phyloP scores from a whole-genome alignment of 1,140 invertebrate genomes.

The Listronotus bonariensis region DNA sequence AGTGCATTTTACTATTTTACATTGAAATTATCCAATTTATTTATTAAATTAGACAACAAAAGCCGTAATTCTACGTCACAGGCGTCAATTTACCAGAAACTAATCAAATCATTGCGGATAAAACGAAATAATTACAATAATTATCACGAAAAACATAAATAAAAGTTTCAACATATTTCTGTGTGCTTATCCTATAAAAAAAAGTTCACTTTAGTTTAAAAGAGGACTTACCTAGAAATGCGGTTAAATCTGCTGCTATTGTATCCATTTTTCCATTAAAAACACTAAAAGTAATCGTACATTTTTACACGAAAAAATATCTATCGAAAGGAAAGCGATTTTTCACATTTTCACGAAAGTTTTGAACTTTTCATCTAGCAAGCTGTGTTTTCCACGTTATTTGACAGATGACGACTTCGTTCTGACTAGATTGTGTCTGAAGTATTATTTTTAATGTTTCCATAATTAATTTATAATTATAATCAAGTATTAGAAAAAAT shows the following conservation, averaged over 20 bases:
- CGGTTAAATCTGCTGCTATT: constrained; percentile 47
- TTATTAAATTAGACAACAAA: constrained; percentile 32
- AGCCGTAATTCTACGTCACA: constrained; percentile 14
- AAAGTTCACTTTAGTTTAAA: constrained; percentile 3
- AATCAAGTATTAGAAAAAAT: too few relatives aligned
- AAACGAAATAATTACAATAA: constrained; percentile 11
- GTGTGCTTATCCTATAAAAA: constrained; percentile 12
- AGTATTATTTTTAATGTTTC: too few relatives aligned
- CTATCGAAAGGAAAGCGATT: constrained; percentile 26
- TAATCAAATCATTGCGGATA: constrained; percentile 10
- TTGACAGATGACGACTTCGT: constrained; percentile 36
- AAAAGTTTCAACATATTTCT: constrained; percentile 31
- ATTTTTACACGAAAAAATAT: constrained; percentile 29
- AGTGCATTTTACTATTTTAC: constrained; percentile 28
- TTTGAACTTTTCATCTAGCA: constrained; percentile 37
- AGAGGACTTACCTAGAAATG: constrained; percentile 48
- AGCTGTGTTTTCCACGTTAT: constrained; percentile 41
- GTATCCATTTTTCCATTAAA: constrained; percentile 44
- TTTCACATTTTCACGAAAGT: constrained; percentile 37
- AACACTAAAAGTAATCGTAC: constrained; percentile 30
- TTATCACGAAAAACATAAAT: constrained; percentile 15
- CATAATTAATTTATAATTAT: too few relatives aligned
- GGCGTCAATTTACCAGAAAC: constrained; percentile 12
- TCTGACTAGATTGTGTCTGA: not conserved
- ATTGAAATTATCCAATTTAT: constrained; percentile 34